These are phyloP conservation scores for Nasonovia ribisnigri DNA, from an alignment of 2,888 invertebrate genomes.

Conservation along the genomic window DNA sequence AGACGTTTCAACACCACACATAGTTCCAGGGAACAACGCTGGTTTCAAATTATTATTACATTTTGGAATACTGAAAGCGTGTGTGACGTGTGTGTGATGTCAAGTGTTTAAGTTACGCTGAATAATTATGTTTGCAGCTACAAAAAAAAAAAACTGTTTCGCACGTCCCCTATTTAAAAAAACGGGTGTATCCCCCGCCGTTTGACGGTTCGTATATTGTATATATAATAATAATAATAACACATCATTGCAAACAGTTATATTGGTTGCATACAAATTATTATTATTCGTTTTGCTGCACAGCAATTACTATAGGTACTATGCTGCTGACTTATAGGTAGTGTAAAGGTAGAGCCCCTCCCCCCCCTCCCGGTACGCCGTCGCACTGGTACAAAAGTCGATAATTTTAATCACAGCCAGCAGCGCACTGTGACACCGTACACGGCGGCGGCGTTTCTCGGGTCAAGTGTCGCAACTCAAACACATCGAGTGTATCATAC, in stretches of 20 bases:
- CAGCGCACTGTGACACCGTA: not conserved
- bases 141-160: no score
- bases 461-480: conserved; percentile 42
- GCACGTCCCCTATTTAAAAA: no score
- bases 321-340: not conserved
- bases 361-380: not conserved
- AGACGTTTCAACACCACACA: not conserved
- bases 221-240: no score
- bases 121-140: no score
- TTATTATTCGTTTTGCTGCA: not conserved
- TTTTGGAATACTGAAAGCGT: not conserved
- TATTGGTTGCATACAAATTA: no score
- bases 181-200: no score
- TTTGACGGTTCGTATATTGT: no score
- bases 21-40: not conserved
- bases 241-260: no score
- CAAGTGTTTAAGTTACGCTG: no score
- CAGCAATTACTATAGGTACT: not conserved
- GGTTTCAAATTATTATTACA: not conserved
- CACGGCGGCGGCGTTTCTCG: not conserved
- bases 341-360: not conserved
- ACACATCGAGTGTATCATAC: not conserved
- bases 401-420: conserved; percentile 29
- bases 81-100: not conserved
- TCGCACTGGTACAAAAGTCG: conserved; percentile 23